Evolutionary conservation across 2,888 invertebrate species (phyloP).

Genomic region (Diarsia dahlii): DNA sequence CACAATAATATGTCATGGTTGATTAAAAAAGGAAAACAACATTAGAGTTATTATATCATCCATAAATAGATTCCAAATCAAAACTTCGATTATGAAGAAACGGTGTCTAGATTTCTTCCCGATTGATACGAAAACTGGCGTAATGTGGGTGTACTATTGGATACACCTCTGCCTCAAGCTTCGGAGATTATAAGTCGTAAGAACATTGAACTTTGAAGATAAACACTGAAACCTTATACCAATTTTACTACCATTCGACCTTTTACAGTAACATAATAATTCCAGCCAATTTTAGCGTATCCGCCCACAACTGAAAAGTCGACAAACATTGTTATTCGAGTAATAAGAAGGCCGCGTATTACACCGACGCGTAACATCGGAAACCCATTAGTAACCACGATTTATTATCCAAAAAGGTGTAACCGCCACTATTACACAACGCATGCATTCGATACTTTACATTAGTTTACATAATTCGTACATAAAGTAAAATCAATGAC

Average conservation of each 20-base stretch:
- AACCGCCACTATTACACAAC: conserved; percentile 46
- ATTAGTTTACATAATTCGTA: conserved; percentile 61
- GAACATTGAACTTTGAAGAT: background rate
- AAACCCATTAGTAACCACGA: conserved; percentile 70
- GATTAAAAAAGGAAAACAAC: too few relatives aligned
- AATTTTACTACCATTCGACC: conserved; percentile 15
- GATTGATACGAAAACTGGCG: too few relatives aligned
- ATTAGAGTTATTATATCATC: too few relatives aligned
- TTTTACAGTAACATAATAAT: conserved; percentile 50
- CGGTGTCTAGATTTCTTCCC: too few relatives aligned
- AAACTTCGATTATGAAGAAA: too few relatives aligned
- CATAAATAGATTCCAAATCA: background rate
- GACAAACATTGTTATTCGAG: conserved; percentile 66
- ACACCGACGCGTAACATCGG: conserved; percentile 71
- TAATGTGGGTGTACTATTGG: too few relatives aligned
- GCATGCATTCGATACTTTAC: conserved; percentile 36
- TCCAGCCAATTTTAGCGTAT: conserved; percentile 60
- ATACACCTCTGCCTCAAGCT: too few relatives aligned
- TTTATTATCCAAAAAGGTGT: conserved; percentile 59
- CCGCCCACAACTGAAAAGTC: conserved; percentile 64
- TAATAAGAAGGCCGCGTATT: conserved; percentile 68
- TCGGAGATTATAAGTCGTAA: background rate
- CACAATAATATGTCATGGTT: too few relatives aligned
- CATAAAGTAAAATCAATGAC: conserved; percentile 60
- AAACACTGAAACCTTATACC: background rate